A percentile compares a stretch with the other conserved stretches of the same genome.
Evolutionary conservation across 2,888 invertebrate species (phyloP).

Genomic region (Strigamia transsilvanica): DNA sequence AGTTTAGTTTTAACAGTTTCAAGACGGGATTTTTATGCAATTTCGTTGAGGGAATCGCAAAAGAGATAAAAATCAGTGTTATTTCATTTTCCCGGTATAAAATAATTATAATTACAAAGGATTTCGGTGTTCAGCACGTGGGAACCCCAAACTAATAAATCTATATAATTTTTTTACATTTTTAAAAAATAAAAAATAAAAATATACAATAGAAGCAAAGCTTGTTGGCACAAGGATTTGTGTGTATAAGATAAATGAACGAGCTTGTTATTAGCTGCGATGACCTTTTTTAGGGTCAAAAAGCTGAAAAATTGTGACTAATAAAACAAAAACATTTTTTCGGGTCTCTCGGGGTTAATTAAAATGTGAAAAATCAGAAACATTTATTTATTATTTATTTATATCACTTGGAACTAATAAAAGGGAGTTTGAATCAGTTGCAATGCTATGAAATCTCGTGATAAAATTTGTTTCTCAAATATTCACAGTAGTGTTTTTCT

Average conservation of each 20-base stretch:
- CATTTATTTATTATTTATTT: slow-evolving; percentile 1
- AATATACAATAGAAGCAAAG: not conserved
- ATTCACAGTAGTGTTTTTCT: not conserved
- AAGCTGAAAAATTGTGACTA: not conserved
- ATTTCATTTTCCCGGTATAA: not conserved
- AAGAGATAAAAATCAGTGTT: too few relatives aligned
- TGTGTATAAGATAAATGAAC: not conserved
- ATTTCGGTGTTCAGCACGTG: too few relatives aligned
- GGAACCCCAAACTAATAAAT: too few relatives aligned
- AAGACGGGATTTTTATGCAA: too few relatives aligned
- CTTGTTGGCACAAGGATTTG: not conserved
- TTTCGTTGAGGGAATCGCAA: not conserved
- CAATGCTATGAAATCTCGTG: not conserved
- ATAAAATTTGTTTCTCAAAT: slow-evolving; percentile 20
- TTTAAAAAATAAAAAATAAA: not conserved
- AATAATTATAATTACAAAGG: not conserved
- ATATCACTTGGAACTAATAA: not conserved
- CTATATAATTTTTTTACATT: not conserved
- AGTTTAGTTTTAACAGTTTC: too few relatives aligned
- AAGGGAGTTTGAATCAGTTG: not conserved
- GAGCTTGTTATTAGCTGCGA: not conserved
- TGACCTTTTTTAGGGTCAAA: slow-evolving; percentile 53
- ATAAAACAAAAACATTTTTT: slow-evolving; percentile 6
- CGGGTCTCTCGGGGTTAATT: slow-evolving; percentile 49
- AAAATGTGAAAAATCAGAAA: slow-evolving; percentile 13